Base-by-base conservation (phyloP, 2,113 vertebrate genomes). In the Crotalus horridus region DNA sequence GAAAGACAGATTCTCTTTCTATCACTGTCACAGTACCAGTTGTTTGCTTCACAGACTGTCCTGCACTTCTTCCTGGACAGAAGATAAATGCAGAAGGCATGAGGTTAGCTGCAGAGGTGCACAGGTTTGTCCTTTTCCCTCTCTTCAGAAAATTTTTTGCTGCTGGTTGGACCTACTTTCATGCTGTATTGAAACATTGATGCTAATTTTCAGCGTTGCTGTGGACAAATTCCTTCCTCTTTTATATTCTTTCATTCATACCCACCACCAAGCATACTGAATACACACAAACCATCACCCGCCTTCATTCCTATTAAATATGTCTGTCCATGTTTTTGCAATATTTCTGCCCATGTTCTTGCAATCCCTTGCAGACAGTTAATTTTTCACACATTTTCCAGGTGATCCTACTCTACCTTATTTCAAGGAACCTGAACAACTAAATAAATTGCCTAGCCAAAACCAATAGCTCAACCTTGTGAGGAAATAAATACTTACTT, bases 21-120 rank as follows among this genome's bases (percentile, higher is more conserved):
- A 58, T 15, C 3, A 93, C 0, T 39, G 3, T 90, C 51, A 94
- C 21, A 0, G 6, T 15, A 13, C 58, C 93, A 87, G 93, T 58
- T 4, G 91, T 91, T 89, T 96, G 95, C 9, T 29, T 88, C 90
- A 95, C 94, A 3, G 91, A 93, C 48, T 93, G 91, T 88, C 93
- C 92, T 39, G 2, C 20, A 56, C 43, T 94, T 6, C 17, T 43
- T 11, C 43, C 94, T 94, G 54, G 8, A 59, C 4, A 59, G 85
- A 59, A 61, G 9, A 87, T 33, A 87, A 48, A 87, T 2, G 43
- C 17, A 58, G 13, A 91, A n/a, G 15, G 29, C 13, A 10, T 39
- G 2, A n/a, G 6, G 4, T 48, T 29, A 48, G 29, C 69, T 24
- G 26, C 3, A 46, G 39, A 86, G 6, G 10, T 86, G 20, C 10